Base-by-base conservation (phyloP, 2,888 invertebrate genomes). In the Phorcus lineatus region DNA sequence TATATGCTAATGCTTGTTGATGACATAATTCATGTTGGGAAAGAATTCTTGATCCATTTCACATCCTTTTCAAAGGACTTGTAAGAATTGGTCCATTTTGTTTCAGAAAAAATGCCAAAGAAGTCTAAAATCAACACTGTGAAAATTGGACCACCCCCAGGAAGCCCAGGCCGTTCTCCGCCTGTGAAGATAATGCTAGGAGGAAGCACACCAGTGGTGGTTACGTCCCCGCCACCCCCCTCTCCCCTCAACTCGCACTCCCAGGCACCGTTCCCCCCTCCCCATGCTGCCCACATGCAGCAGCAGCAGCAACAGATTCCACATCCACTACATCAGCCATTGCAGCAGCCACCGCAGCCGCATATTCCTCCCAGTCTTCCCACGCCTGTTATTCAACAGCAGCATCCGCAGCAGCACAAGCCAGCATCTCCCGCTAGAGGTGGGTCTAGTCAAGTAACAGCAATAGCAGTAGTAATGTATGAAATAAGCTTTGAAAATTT, bases 101-200 rank as follows among this genome's bases (percentile, higher is more conserved):
- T 76, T 76, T 17, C 76, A 76, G 76, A 76, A 55, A 76, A 55
- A 17, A 54, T 31, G 16, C 28, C 36, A 6, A 24, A 28, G 31
- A 55, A 55, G 76, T 31, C 28, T 16, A 55, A 31, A 19, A n/a
- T 24, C n/a, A 55, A 31, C 13, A 24, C n/a, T 1, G 55, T 55
- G 17, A 24, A 54, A 31, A 17, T n/a, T 4, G 76, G 24, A 28
- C 55, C 55, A 0, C 76, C 76, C 3, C 53, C 74, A 17, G 76
- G 76, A n/a, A 79, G 79, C 36, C 79, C 79, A 36, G 79, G 79
- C 16, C 53, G 81, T 74, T 88, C 88, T 17, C 88, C 88, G 36
- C 86, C 86, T 28, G 86, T 88, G 81, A 87, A 86, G 79, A 85
- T 88, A 16, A 86, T 84, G 16, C 86, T 88, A 16, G 86, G 88